Evolutionary conservation across 2,888 invertebrate species (phyloP), one percentile per base, ranked within the genome.

Genomic region (Drosophila nr. medialis): DNA sequence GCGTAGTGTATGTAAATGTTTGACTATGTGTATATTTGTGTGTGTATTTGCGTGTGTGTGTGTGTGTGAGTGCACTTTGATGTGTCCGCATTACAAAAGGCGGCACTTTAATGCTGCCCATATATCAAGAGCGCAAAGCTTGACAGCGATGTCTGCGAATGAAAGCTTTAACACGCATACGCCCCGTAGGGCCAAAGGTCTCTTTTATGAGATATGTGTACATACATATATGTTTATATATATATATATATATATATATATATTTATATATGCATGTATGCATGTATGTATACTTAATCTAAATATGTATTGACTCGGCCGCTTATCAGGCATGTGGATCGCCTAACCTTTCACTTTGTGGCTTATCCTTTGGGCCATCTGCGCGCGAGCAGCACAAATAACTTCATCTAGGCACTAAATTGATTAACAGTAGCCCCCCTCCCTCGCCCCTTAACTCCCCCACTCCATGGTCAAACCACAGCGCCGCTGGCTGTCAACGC

Each of bases 341-440:
- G 72, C n/a, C 38, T 50, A 81, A 68, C 68, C 70, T 70, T 72
- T 51, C 64, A 54, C 66, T 60, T 36, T 32, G 50, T 18, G 42
- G 42, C 66, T 70, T 70, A 68, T 70, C 60, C 69, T 70, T 67
- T 72, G 74, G 64, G 72, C 75, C 83, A 83, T 83, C 83, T 83
- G 83, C 71, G 40, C 56, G 21, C 64, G 55, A 53, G 66, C 58
- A 63, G 80, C 80, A 80, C 77, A 83, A 80, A 78, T 69, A 77
- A 69, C 76, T 81, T 79, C 66, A 83, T 77, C 69, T 54, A 62
- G 80, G 75, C 82, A 75, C 88, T 76, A 88, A 86, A 86, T 86
- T 86, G 86, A 88, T 86, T 86, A 86, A 83, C 88, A 84, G 84
- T 88, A 86, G 82, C 78, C 80, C 70, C 65, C 18, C 50, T n/a